phyloP scores from a whole-genome alignment of 2,113 vertebrate genomes.

The Chinchilla lanigera region DNA sequence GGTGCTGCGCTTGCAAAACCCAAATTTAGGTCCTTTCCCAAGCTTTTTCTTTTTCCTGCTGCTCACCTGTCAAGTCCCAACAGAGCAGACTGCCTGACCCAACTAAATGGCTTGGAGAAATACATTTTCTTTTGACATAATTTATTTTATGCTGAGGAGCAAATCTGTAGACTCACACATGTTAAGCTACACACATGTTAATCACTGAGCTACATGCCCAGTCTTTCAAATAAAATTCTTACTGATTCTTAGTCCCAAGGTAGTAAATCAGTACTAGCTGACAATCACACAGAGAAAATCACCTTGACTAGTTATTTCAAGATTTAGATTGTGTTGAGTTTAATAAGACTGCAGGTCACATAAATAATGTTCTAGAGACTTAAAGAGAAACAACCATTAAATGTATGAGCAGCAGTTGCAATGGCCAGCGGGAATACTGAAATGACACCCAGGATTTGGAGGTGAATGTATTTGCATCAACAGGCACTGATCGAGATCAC shows the following conservation, averaged over 20 bases:
- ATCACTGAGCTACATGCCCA: background rate
- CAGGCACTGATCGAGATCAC: too few species aligned
- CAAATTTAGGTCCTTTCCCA: background rate
- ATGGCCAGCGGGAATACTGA: too few species aligned
- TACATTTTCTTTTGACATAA: background rate
- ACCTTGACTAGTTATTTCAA: background rate
- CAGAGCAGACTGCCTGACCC: background rate
- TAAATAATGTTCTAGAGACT: background rate
- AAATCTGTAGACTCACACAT: background rate
- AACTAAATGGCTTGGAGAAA: background rate
- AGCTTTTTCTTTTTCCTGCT: background rate
- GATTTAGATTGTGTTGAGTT: background rate
- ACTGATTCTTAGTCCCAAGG: background rate
- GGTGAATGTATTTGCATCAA: too few species aligned
- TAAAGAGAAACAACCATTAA: background rate
- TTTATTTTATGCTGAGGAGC: background rate
- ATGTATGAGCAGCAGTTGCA: background rate
- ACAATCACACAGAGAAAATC: background rate
- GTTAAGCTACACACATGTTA: too few species aligned
- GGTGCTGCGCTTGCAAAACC: background rate
- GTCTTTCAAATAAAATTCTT: background rate
- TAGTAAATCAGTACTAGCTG: background rate
- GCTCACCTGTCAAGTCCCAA: background rate
- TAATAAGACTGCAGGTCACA: background rate
- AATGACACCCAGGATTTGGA: too few species aligned